Percentiles rank a stretch among this genome's conserved stretches.
phyloP scores from a whole-genome alignment of 2,888 invertebrate genomes.

The Limulus polyphemus region DNA sequence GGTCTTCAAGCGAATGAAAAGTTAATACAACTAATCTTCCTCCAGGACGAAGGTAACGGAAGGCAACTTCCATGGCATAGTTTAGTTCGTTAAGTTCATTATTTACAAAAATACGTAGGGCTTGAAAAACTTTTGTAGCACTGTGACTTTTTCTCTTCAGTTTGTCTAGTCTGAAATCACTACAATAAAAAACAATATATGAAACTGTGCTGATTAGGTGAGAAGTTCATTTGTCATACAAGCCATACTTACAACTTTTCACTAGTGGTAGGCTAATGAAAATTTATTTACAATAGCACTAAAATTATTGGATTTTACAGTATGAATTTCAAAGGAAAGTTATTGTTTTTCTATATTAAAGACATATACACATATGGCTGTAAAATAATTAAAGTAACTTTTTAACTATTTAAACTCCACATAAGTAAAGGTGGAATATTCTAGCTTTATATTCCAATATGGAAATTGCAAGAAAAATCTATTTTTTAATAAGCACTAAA shows the following conservation, averaged over 20 bases:
- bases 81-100: conserved; percentile 92
- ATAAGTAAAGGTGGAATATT: too few species aligned
- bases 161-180: conserved; percentile 45
- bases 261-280: too few species aligned
- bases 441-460: too few species aligned
- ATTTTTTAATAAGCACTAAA: too few species aligned
- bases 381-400: too few species aligned
- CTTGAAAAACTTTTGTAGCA: conserved; percentile 80
- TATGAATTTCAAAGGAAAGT: too few species aligned
- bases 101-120: conserved; percentile 86
- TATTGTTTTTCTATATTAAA: too few species aligned
- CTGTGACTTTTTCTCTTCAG: conserved; percentile 60
- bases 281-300: too few species aligned
- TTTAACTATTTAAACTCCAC: too few species aligned
- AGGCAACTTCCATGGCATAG: conserved; percentile 66
- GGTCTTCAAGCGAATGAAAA: conserved; percentile 89
- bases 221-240: too few species aligned
- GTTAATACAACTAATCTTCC: conserved; percentile 70
- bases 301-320: neutral
- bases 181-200: conserved; percentile 5
- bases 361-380: neutral
- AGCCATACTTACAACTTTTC: neutral
- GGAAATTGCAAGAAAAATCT: too few species aligned
- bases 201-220: too few species aligned
- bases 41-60: conserved; percentile 56